Conservation (phyloP, 2,113 vertebrate species). For the Nycticryphes semicollaris region DNA sequence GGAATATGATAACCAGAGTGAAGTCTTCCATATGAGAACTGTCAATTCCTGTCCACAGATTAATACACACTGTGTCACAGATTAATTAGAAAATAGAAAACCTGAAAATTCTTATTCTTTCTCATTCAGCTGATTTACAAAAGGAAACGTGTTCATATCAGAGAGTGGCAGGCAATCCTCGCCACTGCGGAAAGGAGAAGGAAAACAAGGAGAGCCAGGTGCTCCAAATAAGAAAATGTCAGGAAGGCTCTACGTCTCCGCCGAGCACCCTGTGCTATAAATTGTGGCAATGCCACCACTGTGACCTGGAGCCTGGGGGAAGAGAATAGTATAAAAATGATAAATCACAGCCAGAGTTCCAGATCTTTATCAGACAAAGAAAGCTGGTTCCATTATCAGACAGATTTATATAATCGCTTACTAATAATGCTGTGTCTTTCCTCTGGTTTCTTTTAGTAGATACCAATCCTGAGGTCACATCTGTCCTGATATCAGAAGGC, state of each 20-base stretch:
- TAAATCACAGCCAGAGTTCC: slow-evolving; percentile 74
- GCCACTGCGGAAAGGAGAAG: slow-evolving; percentile 24
- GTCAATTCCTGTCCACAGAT: background rate
- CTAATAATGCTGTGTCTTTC: slow-evolving; percentile 57
- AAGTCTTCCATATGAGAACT: background rate
- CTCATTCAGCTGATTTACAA: background rate
- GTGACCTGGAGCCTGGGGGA: slow-evolving; percentile 75
- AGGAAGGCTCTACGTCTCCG: slow-evolving; percentile 68
- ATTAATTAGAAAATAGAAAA: background rate
- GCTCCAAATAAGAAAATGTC: slow-evolving; percentile 68
- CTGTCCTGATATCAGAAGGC: background rate
- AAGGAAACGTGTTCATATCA: background rate
- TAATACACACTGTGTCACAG: background rate
- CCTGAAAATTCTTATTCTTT: background rate
- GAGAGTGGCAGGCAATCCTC: slow-evolving; percentile 45
- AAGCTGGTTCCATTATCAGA: slow-evolving; percentile 73
- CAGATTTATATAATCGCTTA: slow-evolving; percentile 63
- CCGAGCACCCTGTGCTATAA: slow-evolving; percentile 61
- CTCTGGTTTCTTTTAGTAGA: background rate
- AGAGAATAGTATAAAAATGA: slow-evolving; percentile 80
- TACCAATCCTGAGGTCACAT: background rate
- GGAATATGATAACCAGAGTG: background rate
- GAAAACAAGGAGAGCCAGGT: slow-evolving; percentile 71
- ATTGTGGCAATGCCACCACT: slow-evolving; percentile 70
- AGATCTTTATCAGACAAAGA: slow-evolving; percentile 78